Base-by-base conservation (phyloP, 37 sponge, comb jelly and placozoan genomes). In the Lycopodina hypogea region DNA sequence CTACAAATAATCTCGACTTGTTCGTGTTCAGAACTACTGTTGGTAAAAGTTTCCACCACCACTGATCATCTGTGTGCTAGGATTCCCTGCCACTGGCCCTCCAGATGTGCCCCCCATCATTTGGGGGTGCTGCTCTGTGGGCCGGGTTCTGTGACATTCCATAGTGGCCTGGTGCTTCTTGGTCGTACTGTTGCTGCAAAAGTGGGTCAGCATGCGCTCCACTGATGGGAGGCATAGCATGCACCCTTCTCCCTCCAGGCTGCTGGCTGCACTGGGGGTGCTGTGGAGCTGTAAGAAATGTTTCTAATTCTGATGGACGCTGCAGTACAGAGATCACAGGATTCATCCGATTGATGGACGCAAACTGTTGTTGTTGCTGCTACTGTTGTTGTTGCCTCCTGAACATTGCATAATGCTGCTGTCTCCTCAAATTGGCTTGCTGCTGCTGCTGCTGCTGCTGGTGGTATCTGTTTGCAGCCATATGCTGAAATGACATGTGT, bases 191-290 rank as follows among this genome's bases (percentile, higher is more conserved):
- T 14, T 14, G 73, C 2, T 74, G 66, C 19, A 61, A 37, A 74
- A 35, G 58, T 14, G 29, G 32, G 32, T 69, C 56, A 2, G 24
- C 63, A 19, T 34, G 23, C 42, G 76, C 18, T 33, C 52, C 42
- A 59, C 41, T 67, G 42, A 80, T 21, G 35, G 30, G 74, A 2
- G 7, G 56, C 56, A 53, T 73, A 23, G 68, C 32, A 68, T 30
- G 7, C 3, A 3, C 34, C 42, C 56, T 36, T 36, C 33, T 19
- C 48, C 56, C 50, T 11, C 64, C 71, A 4, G 21, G 69, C 71
- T 75, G 79, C 6, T 42, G 65, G n/a, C 65, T 63, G 69, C 55
- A 68, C 77, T 59, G 75, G 60, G 77, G 87, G 30, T 72, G n/a
- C 42, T 57, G 75, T 45, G 78, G 32, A 1, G 41, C 52, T 62